Evolutionary conservation across 2,113 vertebrate genomes (phyloP).

Genomic region (Sturnira hondurensis): DNA sequence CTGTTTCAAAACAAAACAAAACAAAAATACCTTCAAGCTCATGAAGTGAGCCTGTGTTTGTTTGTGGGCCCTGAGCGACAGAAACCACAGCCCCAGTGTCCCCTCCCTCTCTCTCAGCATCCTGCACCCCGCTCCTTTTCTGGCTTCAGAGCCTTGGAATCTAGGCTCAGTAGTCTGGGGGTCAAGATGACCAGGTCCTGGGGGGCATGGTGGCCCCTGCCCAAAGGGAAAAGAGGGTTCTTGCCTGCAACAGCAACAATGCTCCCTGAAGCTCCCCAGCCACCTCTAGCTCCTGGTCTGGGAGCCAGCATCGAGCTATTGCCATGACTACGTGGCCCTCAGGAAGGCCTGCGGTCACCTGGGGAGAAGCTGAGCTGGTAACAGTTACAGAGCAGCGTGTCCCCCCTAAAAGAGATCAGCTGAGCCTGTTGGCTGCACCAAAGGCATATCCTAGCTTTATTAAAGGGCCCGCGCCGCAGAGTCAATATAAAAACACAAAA

Average conservation of each 20-base stretch:
- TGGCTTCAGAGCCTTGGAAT: neutral
- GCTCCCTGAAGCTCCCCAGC: conserved; percentile 18
- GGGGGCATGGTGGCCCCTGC: neutral
- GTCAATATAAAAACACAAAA: conserved; percentile 78
- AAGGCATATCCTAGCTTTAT: conserved; percentile 70
- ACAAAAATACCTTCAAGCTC: neutral
- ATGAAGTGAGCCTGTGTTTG: conserved; percentile 49
- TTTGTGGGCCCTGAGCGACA: conserved; percentile 12
- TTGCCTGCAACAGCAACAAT: neutral
- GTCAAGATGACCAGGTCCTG: neutral
- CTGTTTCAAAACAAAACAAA: neutral
- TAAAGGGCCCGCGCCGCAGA: conserved; percentile 68
- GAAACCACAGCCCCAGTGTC: neutral
- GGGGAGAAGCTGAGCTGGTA: conserved; percentile 41
- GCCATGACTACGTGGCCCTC: conserved; percentile 25
- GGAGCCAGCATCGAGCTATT: conserved; percentile 39
- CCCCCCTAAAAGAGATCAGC: conserved; percentile 55
- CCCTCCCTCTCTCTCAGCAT: neutral
- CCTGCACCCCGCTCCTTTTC: neutral
- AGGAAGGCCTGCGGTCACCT: conserved; percentile 43
- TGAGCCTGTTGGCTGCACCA: conserved; percentile 44
- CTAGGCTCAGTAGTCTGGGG: neutral
- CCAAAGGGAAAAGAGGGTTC: neutral
- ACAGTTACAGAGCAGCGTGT: neutral
- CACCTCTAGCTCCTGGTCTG: conserved; percentile 3